Percentiles rank a stretch among this genome's conserved stretches.
Evolutionary conservation across 2,113 vertebrate species (phyloP).

Genomic region (Lampris megalopsis): DNA sequence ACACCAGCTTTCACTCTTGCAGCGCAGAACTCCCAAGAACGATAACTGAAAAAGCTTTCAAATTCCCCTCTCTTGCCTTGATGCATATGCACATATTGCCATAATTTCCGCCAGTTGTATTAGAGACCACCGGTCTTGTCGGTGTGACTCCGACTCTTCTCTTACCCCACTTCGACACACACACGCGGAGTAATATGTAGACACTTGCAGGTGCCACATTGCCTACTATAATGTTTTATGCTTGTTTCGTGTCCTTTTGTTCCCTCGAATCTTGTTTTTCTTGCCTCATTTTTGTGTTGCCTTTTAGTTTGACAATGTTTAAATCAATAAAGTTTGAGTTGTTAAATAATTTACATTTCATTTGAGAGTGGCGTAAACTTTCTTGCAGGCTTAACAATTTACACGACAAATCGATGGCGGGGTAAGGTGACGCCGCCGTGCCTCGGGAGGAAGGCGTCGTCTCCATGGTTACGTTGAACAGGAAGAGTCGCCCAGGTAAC

Average conservation of each 20-base stretch:
- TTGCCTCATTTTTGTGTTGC: slow-evolving; percentile 70
- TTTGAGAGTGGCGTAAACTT: slow-evolving; percentile 12
- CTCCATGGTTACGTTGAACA: slow-evolving; percentile 54
- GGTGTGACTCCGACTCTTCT: slow-evolving; percentile 54
- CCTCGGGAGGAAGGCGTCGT: slow-evolving; percentile 7
- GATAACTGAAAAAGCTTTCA: slow-evolving; percentile 28
- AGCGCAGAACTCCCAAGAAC: slow-evolving; percentile 40
- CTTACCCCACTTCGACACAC: slow-evolving; percentile 14
- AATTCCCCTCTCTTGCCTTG: slow-evolving; percentile 28
- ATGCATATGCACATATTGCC: slow-evolving; percentile 37
- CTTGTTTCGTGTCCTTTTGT: slow-evolving; percentile 34
- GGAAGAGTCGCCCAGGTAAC: slow-evolving; percentile 44
- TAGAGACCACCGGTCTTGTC: slow-evolving; percentile 35
- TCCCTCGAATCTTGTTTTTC: slow-evolving; percentile 32
- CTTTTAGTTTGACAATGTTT: slow-evolving; percentile 73
- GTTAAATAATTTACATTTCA: slow-evolving; percentile 58
- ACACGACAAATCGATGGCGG: slow-evolving; percentile 47
- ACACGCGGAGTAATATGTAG: slow-evolving; percentile 41
- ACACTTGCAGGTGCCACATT: slow-evolving; percentile 60
- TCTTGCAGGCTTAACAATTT: slow-evolving; percentile 61
- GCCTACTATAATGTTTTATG: slow-evolving; percentile 58
- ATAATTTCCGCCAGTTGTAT: slow-evolving; percentile 31
- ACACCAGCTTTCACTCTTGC: slow-evolving; percentile 32
- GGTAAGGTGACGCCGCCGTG: slow-evolving; percentile 13
- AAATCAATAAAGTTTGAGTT: slow-evolving; percentile 82